phyloP scores from a whole-genome alignment of 1,140 invertebrate genomes.

The roundworm (Caenorhabditis elegans) region DNA sequence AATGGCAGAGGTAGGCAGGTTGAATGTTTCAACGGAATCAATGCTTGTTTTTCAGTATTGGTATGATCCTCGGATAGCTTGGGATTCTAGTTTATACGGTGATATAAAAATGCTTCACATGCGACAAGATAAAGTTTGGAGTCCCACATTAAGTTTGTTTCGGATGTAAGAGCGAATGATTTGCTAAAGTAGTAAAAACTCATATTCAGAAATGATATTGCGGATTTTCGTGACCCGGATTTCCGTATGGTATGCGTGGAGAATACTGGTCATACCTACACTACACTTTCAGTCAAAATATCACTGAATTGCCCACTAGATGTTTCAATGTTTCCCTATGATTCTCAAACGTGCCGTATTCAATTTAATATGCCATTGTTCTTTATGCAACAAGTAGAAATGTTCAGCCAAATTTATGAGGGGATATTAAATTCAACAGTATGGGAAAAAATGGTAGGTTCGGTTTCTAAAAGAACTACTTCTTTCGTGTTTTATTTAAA shows the following conservation, averaged over 20 bases:
- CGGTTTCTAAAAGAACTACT: too few species aligned
- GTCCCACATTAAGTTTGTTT: not conserved
- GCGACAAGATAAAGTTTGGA: not conserved
- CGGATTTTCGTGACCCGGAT: not conserved
- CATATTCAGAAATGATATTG: not conserved
- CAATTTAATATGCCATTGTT: not conserved
- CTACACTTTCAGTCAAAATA: not conserved
- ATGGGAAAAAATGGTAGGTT: not conserved
- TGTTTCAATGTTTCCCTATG: slow-evolving; percentile 32
- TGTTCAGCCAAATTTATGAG: not conserved
- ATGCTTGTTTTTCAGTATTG: not conserved
- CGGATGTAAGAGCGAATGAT: not conserved
- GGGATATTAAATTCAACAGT: not conserved
- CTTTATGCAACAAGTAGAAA: not conserved
- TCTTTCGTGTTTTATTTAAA: too few species aligned
- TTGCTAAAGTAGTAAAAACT: not conserved
- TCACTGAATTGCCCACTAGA: slow-evolving; percentile 14
- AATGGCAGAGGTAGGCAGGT: not conserved
- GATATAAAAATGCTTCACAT: not conserved
- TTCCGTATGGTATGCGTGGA: not conserved
- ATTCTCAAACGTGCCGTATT: slow-evolving; percentile 33
- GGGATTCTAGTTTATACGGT: not conserved
- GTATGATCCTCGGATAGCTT: not conserved
- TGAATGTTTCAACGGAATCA: too few species aligned
- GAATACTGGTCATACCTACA: not conserved